Base-by-base conservation (phyloP, 2,797 vertebrate species). In the Distichodus sexfasciatus region DNA sequence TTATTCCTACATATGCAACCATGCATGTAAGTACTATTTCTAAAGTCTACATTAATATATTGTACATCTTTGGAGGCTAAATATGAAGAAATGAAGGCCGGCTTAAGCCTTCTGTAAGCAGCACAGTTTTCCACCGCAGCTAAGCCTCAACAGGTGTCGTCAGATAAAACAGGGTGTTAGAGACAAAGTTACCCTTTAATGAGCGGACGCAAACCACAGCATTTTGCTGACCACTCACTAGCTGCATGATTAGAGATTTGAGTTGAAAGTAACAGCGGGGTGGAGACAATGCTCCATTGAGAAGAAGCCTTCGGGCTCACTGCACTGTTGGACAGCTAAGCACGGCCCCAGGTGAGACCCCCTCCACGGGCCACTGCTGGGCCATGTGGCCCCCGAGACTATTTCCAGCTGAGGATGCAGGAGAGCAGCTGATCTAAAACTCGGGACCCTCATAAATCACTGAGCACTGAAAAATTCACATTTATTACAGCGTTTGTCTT, bases 261-360 rank as follows among this genome's bases (percentile, higher is more conserved):
- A 80, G 74, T 82, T 84, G 77, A 84, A 86, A 85, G 67, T 79
- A 86, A 85, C 81, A 81, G 87, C 79, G 57, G 82, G 81, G 84
- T 85, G 79, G 76, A 81, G 28, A 71, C 4, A 24, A 65, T 66
- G 75, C 70, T 80, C 83, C 77, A 83, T 87, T 86, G 76, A 79
- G 73, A 74, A 83, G 69, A 84, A 81, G 74, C 81, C 81, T 83
- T 73, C 76, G 66, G 78, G 75, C 59, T 38, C 10, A 71, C 72
- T 60, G 14, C 51, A 72, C 50, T 59, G 77, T 51, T 24, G 76
- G 72, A 79, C 72, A 77, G 72, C 71, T 75, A 82, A 81, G 82
- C 17, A 78, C 74, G 46, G 82, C 83, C 81, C 77, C 78, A 75
- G 84, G 86, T 83, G 15, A 63, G 69, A 35, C 74, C 74, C 53